A percentile compares a stretch with the other conserved stretches of the same genome.
Conservation (phyloP, 2,797 vertebrate genomes). For the Lithobates pipiens region DNA sequence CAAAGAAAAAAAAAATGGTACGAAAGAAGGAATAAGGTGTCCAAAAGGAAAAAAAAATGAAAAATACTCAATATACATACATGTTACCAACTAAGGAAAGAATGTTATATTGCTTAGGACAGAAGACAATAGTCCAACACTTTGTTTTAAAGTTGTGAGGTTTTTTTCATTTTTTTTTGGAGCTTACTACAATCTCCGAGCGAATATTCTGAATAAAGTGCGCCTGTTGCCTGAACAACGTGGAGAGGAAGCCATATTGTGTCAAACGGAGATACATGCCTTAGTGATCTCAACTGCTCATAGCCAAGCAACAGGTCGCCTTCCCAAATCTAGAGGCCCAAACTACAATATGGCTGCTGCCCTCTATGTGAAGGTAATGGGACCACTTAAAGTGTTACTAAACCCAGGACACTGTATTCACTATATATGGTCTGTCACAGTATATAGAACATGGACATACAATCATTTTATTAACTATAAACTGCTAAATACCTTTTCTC, state of each 20-base stretch:
- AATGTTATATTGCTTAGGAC: constrained; percentile 16
- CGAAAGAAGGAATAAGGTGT: background rate
- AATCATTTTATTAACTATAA: too few relatives aligned
- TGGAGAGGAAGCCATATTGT: background rate
- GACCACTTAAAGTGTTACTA: background rate
- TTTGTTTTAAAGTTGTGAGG: background rate
- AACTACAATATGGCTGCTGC: background rate
- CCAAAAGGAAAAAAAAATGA: background rate
- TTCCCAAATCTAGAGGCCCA: background rate
- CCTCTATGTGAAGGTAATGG: background rate
- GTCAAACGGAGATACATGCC: too few relatives aligned
- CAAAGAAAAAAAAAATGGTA: background rate
- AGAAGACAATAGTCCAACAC: background rate
- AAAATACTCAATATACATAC: constrained; percentile 13
- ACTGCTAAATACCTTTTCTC: too few relatives aligned
- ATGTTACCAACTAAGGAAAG: background rate
- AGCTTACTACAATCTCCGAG: background rate
- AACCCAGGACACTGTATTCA: too few relatives aligned
- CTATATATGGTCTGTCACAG: too few relatives aligned
- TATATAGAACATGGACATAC: too few relatives aligned
- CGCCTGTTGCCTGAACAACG: background rate
- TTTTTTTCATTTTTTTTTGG: too few relatives aligned
- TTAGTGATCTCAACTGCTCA: too few relatives aligned
- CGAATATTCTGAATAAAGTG: background rate
- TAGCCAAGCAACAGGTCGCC: too few relatives aligned